Evolutionary conservation across 2,113 vertebrate genomes (phyloP).

Genomic region (Puntigrus tetrazona): DNA sequence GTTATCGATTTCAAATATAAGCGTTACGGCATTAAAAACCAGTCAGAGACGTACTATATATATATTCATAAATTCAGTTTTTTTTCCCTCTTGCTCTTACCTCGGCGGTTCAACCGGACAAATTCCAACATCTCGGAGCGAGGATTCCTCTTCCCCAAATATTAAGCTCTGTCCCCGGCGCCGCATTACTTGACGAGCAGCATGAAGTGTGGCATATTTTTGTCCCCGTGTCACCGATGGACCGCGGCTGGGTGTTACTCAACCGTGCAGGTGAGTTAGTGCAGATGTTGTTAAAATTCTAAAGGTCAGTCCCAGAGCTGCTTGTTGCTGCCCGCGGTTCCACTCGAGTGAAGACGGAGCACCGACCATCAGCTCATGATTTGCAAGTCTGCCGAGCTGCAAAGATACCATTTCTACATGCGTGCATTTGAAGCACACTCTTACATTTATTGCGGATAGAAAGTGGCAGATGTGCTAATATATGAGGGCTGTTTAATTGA

Average conservation of each 20-base stretch:
- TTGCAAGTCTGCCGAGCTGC: constrained; percentile 19
- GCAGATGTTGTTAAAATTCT: constrained; percentile 24
- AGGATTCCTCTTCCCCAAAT: neutral
- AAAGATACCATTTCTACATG: neutral
- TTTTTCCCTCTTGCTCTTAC: neutral
- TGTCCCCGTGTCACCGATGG: neutral
- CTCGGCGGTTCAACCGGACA: neutral
- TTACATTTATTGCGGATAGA: neutral
- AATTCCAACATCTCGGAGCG: neutral
- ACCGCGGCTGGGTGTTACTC: constrained; percentile 24
- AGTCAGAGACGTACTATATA: neutral
- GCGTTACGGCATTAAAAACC: neutral
- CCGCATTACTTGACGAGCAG: neutral
- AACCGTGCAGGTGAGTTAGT: constrained; percentile 37
- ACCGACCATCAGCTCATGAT: constrained; percentile 2
- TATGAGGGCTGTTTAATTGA: neutral
- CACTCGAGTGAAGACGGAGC: neutral
- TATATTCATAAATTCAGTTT: neutral
- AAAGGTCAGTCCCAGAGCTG: constrained; percentile 38
- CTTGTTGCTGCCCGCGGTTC: constrained; percentile 14
- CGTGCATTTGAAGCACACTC: constrained; percentile 20
- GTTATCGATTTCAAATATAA: neutral
- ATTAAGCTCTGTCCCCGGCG: neutral
- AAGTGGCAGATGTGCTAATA: too few relatives aligned
- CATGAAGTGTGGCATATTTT: constrained; percentile 21